Percentiles rank a stretch among this genome's conserved stretches.
Conservation (phyloP, 2,888 invertebrate genomes). For the Patella depressa region DNA sequence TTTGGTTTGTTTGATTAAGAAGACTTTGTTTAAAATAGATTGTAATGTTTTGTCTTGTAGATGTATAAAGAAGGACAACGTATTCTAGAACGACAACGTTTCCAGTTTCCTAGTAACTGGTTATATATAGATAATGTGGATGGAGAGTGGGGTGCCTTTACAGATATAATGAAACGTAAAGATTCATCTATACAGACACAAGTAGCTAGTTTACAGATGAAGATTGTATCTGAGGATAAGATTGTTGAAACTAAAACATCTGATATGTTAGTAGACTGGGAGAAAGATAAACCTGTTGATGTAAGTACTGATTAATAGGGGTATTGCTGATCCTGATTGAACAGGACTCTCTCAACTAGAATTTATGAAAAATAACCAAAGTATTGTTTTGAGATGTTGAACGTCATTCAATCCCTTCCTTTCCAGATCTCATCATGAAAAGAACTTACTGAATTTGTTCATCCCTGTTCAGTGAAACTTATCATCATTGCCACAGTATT, state of each 20-base stretch:
- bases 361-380: background rate
- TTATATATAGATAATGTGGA: constrained; percentile 98
- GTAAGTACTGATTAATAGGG: constrained; percentile 45
- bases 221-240: constrained; percentile 98
- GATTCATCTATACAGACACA: constrained; percentile 79
- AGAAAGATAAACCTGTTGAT: constrained; percentile 95
- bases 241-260: constrained; percentile 94
- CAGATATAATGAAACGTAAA: constrained; percentile 98
- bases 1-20: too few relatives aligned
- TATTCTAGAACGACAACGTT: constrained; percentile 94
- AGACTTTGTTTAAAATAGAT: too few relatives aligned
- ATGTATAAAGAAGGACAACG: constrained; percentile 96
- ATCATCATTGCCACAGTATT: too few relatives aligned
- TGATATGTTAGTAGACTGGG: constrained; percentile 97
- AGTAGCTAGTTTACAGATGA: constrained; percentile 84
- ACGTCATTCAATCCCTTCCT: too few relatives aligned
- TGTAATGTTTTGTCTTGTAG: constrained; percentile 68
- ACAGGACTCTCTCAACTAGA: too few relatives aligned
- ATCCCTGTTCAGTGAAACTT: too few relatives aligned
- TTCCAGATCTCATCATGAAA: too few relatives aligned
- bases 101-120: constrained; percentile 98
- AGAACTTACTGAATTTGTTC: too few relatives aligned
- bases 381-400: background rate
- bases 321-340: too few relatives aligned
- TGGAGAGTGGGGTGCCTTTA: constrained; percentile 99